Conservation (phyloP, 2,113 vertebrate genomes). For the Perognathus longimembris region DNA sequence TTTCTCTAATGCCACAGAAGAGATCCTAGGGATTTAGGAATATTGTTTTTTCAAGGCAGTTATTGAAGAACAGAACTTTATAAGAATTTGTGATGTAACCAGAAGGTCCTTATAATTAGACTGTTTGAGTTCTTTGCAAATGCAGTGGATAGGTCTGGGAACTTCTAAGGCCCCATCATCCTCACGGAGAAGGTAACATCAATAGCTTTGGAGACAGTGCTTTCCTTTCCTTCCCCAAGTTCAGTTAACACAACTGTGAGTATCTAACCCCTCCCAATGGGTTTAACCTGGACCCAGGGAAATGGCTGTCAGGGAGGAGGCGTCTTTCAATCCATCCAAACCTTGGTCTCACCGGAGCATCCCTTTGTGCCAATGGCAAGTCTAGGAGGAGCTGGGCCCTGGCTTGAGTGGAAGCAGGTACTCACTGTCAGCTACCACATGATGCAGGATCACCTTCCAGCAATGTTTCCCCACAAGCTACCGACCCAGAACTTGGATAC, state of each 20-base stretch:
- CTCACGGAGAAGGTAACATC: not conserved
- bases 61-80: not conserved
- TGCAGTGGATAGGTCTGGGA: not conserved
- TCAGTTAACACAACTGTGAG: not conserved
- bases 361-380: not conserved
- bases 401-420: not conserved
- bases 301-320: not conserved
- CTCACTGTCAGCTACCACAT: not conserved
- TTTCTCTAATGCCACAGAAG: not conserved
- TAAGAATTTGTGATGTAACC: not conserved
- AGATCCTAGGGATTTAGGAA: not conserved
- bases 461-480: not conserved
- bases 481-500: not conserved
- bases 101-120: not conserved
- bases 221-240: not conserved
- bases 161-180: not conserved
- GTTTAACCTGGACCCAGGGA: not conserved
- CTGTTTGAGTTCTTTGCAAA: constrained; percentile 25
- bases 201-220: not conserved
- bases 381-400: not conserved
- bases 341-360: not conserved
- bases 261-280: not conserved
- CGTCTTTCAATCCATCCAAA: not conserved
- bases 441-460: not conserved
- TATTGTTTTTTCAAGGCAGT: constrained; percentile 1